Evolutionary conservation across 2,888 invertebrate genomes (phyloP).

Genomic region (Pterostichus niger): DNA sequence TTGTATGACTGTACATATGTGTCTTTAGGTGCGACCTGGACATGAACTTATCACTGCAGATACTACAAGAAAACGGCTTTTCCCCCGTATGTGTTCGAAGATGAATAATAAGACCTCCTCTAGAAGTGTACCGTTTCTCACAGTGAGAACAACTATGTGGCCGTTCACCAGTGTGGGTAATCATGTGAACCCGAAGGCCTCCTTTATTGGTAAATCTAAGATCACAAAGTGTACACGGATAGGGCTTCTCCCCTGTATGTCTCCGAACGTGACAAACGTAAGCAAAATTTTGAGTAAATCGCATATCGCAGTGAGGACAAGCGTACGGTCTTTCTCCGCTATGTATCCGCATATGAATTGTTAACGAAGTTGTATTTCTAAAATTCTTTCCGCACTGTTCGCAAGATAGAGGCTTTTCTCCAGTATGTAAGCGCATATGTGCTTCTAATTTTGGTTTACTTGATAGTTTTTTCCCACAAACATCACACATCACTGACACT

Average conservation of each 20-base stretch:
- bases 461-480: constrained; percentile 73
- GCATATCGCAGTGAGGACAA: constrained; percentile 80
- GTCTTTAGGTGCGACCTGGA: constrained; percentile 40
- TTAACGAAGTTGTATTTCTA: constrained; percentile 14
- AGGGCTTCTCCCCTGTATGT: constrained; percentile 80
- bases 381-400: constrained; percentile 58
- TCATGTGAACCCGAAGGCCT: constrained; percentile 82
- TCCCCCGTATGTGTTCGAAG: constrained; percentile 67
- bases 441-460: constrained; percentile 71
- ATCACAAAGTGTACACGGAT: constrained; percentile 80
- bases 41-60: constrained; percentile 74
- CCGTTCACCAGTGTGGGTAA: constrained; percentile 76
- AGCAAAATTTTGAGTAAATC: constrained; percentile 80
- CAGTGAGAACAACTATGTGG: constrained; percentile 69
- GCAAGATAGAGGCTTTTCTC: constrained; percentile 71
- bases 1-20: constrained; percentile 77
- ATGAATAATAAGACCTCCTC: constrained; percentile 66
- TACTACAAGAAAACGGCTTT: constrained; percentile 67
- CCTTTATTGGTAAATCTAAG: constrained; percentile 81
- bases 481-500: constrained; percentile 71
- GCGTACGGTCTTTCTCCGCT: constrained; percentile 74
- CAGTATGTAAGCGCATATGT: constrained; percentile 76
- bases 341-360: constrained; percentile 76
- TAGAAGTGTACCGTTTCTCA: constrained; percentile 65
- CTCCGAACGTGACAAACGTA: constrained; percentile 79